Evolutionary conservation across 2,113 vertebrate species (phyloP), one percentile per base, ranked within the genome.

Genomic region (Osmerus eperlanus): DNA sequence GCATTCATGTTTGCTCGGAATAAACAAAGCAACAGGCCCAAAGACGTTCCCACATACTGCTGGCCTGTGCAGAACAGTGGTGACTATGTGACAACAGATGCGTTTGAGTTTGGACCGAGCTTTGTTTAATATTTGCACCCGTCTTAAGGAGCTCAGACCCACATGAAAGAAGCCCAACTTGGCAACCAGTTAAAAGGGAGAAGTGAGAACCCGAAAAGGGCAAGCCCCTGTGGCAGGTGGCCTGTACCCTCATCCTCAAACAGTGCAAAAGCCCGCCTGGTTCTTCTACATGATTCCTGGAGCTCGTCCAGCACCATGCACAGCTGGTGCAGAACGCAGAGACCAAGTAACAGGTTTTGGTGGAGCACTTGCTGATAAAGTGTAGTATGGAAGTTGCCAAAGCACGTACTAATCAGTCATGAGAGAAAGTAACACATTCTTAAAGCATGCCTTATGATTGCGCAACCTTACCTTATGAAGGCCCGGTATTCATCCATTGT

Each of bases 91-190:
- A 86, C 82, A 87, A 82, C 89, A 90, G 89, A 90, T 88, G 87
- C 84, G 89, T 86, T 82, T 78, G 86, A 85, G 83, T 85, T 81
- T 88, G 84, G 84, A 81, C 82, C 70, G 63, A 84, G 81, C 71
- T 84, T 85, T 81, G 79, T 81, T 89, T 84, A 88, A 88, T 87
- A 86, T 90, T 89, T 90, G 77, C 86, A 25, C 60, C 71, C 32
- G 87, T 81, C 87, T 90, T 88, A 86, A 83, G 68, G 82, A 85
- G 88, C 87, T 90, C 86, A 89, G 78, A 75, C 79, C 84, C 89
- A 83, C 84, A 87, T 84, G 88, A 89, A 87, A 88, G 83, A 81
- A 68, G 74, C 75, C 74, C 73, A 75, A 82, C 80, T 90, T 90
- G 88, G 89, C 88, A 85, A 66, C 73, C 29, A 77, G 78, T 85